phyloP scores from a whole-genome alignment of 92 coral and sea anemone species.

The Zoanthus sansibaricus region DNA sequence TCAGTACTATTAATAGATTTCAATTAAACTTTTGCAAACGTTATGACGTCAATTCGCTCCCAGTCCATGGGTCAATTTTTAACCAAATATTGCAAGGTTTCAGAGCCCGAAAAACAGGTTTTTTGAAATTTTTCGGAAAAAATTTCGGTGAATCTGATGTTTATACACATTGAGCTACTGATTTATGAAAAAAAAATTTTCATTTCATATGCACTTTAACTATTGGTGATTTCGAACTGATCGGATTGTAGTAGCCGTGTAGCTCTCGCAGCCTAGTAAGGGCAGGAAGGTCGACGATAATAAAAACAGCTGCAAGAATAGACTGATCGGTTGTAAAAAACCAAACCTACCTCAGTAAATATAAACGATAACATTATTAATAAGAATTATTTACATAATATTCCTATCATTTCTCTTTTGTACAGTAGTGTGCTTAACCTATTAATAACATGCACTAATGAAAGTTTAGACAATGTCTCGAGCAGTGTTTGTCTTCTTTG shows the following conservation, averaged over 20 bases:
- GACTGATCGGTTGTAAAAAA: slow-evolving; percentile 39
- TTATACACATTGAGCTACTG: too few relatives aligned
- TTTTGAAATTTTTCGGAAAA: too few relatives aligned
- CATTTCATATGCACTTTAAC: too few relatives aligned
- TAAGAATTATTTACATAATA: slow-evolving; percentile 38
- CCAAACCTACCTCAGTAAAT: slow-evolving; percentile 42
- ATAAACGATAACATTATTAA: slow-evolving; percentile 41
- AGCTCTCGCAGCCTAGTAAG: slow-evolving; percentile 27
- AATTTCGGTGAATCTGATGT: too few relatives aligned
- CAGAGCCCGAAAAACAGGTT: too few relatives aligned
- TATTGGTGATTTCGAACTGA: too few relatives aligned
- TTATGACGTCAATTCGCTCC: too few relatives aligned
- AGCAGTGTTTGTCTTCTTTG: slow-evolving; percentile 48
- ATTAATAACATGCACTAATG: slow-evolving; percentile 49
- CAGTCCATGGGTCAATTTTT: too few relatives aligned
- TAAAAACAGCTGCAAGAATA: slow-evolving; percentile 43
- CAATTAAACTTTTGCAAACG: too few relatives aligned
- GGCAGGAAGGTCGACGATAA: slow-evolving; percentile 44
- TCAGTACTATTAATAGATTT: too few relatives aligned
- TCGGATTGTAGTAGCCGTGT: background rate
- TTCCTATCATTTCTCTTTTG: slow-evolving; percentile 44
- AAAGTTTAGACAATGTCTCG: slow-evolving; percentile 45
- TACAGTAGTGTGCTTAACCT: slow-evolving; percentile 50
- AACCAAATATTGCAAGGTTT: too few relatives aligned
- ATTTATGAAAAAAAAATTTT: too few relatives aligned